Evolutionary conservation across 2,113 vertebrate genomes (phyloP), one percentile per base, ranked within the genome.

Genomic region (Phaethon lepturus): DNA sequence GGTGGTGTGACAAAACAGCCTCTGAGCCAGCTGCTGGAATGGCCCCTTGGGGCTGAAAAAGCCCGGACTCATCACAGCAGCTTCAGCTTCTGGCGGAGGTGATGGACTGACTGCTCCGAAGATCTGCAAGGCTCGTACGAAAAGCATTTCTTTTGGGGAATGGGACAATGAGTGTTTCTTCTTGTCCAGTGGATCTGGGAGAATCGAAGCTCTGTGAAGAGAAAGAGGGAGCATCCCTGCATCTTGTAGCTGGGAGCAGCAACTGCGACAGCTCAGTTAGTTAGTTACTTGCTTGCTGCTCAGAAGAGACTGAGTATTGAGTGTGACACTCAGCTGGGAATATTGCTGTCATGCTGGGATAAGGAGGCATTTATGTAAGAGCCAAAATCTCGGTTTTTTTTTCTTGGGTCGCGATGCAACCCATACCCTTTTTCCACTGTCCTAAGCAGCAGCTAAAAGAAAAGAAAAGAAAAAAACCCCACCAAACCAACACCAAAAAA

Each of bases 91-190:
- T 13, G 52, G 23, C 24, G 12, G 38, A 20, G 24, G 22, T 4
- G 44, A 16, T 2, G 45, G 38, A 3, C n/a, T 1, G 45, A 31
- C 25, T 20, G 47, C 23, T 13, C 35, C 0, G 2, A 31, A 33
- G 45, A 4, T 1, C 62, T 11, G 33, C 49, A 12, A 10, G 23
- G 9, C 14, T 0, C 13, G 17, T 13, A 2, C 1, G 2, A 28
- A 49, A n/a, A 31, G 2, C 26, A 6, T 29, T 28, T 5, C 1
- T 1, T 29, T 0, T 23, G 6, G 25, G 11, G 4, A 20, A 19
- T 2, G 1, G 10, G 11, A 5, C 8, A 25, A 15, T 7, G 9
- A 7, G 6, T 10, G 5, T 18, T 28, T 10, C 29, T n/a, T 38
- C 12, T 0, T 35, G 7, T 18, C 25, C 42, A 2, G 22, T 0